Percentiles rank a stretch among this genome's conserved stretches.
Conservation (phyloP, 2,113 vertebrate species). For the Semnornis frantzii region DNA sequence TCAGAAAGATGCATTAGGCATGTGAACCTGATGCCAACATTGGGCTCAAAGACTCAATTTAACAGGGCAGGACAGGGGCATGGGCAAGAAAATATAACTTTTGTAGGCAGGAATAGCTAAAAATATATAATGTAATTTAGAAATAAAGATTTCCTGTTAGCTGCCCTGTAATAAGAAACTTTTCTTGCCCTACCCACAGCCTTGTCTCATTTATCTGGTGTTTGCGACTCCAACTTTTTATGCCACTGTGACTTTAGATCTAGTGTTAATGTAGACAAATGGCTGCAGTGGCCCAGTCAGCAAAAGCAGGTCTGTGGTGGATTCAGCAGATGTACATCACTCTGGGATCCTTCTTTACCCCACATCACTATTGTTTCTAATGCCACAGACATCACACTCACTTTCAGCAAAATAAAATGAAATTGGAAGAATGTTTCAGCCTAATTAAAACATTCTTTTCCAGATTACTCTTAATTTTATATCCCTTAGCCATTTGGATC, state of each 20-base stretch:
- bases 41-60: not conserved
- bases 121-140: not conserved
- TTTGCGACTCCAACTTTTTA: not conserved
- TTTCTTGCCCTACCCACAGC: not conserved
- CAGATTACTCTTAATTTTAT: not conserved
- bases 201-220: not conserved
- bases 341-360: not conserved
- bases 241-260: not conserved
- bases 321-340: accelerated
- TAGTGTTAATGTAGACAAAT: not conserved
- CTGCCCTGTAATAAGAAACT: not conserved
- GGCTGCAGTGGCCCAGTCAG: not conserved
- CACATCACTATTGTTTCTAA: not conserved
- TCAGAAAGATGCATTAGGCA: not conserved
- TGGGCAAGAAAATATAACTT: not conserved
- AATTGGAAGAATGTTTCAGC: not conserved
- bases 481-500: not conserved
- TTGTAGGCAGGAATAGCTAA: not conserved
- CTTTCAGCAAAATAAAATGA: not conserved
- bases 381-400: not conserved
- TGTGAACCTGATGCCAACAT: not conserved
- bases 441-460: not conserved
- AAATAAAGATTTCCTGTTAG: not conserved
- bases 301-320: not conserved
- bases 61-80: not conserved